Base-by-base conservation (phyloP, 2,888 invertebrate genomes). In the Agapostemon virescens region DNA sequence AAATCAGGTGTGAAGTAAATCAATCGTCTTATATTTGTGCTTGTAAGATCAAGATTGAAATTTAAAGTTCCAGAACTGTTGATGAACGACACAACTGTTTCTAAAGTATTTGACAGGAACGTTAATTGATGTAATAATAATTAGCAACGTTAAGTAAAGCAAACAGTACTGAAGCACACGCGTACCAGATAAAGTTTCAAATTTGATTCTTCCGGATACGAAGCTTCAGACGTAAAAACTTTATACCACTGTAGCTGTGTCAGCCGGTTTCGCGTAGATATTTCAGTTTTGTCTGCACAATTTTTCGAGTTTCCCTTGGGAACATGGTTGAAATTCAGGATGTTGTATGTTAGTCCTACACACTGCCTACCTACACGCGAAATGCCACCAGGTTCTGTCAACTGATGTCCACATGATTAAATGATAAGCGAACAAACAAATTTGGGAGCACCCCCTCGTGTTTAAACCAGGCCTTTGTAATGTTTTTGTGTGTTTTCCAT, bases 241-340 rank as follows among this genome's bases (percentile, higher is more conserved):
- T 58, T 33, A 58, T 58, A 9, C 58, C 30, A 58, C 30, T 26
- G 30, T 30, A 30, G 58, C 58, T 33, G 58, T 17, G 58, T 58
- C 58, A 58, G 30, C 58, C 55, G 55, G 55, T 55, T 55, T 58
- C 58, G 30, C 17, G 30, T 58, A 33, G 58, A 58, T 58, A 58
- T 17, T 17, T 7, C 30, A 30, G 58, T 58, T 58, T 58, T 30
- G 58, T 58, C 58, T 30, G 58, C 30, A 20, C 30, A 58, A 30
- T 58, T 58, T 58, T 58, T 58, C 58, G 58, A 20, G 58, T 33
- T 58, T 58, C 58, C 30, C 58, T 20, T 30, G 30, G 58, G 58
- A 9, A 30, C 20, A 58, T 9, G 58, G 30, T 58, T 58, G 58
- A 58, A 58, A 58, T 58, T 30, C 58, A 9, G 30, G 17, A 17